Evolutionary conservation across 2,888 invertebrate species (phyloP), one percentile per base, ranked within the genome.

Genomic region (Tolmerus cingulatus): DNA sequence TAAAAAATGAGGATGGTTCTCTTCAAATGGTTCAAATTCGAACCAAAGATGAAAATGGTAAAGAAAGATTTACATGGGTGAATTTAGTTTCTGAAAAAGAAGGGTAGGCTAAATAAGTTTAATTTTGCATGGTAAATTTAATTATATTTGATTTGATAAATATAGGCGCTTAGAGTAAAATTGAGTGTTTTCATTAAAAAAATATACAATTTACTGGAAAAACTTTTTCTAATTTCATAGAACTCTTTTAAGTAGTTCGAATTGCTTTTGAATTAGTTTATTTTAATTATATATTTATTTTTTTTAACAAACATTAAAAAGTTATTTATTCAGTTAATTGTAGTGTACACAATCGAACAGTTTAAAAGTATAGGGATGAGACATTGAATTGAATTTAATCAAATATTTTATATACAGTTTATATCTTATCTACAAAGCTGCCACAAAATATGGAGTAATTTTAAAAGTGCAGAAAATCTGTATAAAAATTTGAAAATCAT

Each of bases 31-130:
- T 88, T 55, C 87, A 88, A 86, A 86, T 88, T 37, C 57, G 81
- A 16, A 87, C 88, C 8, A 87, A 85, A 76, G 84, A 87, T 23
- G 51, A 79, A 43, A 43, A 84, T 23, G 88, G 88, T 14, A 87
- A 88, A 43, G 88, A 88, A 14, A 40, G 84, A 19, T 87, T 84
- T 34, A 46, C 88, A 19, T 88, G 88, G 88, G 88, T 88, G 14
- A 88, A 88, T 88, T 82, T 88, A 66, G 87, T 88, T 16, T 51
- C 86, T 19, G 87, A 88, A 46, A 86, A 87, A 30, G 85, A 88
- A 55, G 82, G 74, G 16, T 87, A 86, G 66, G 14, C 9, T 66
- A 66, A 66, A 66, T 66, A 66, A 23, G 27, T 66, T 57, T 27
- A 66, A 3, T 66, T 66, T 51, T 66, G 16, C n/a, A 27, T 23